A percentile compares a stretch with the other conserved stretches of the same genome.
Evolutionary conservation across 1,140 invertebrate species (phyloP).

Genomic region (Cyclargus thomasi): DNA sequence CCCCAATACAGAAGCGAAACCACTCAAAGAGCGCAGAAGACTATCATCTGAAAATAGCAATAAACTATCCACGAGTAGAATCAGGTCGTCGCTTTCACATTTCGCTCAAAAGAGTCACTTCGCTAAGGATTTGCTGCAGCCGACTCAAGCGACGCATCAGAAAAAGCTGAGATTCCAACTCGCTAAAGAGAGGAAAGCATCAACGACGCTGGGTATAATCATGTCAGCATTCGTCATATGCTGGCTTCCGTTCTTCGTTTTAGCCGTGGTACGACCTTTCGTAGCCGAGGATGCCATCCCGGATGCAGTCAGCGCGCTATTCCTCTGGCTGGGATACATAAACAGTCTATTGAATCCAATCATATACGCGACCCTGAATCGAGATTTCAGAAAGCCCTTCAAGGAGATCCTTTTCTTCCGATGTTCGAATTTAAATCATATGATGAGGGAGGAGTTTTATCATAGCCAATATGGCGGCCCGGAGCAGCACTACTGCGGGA

Average conservation of each 20-base stretch:
- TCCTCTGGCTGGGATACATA: constrained; percentile 95
- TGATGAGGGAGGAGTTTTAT: constrained; percentile 95
- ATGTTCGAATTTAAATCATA: constrained; percentile 90
- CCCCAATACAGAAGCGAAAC: constrained; percentile 52
- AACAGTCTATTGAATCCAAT: constrained; percentile 95
- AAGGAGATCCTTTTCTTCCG: constrained; percentile 92
- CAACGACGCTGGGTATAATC: constrained; percentile 96
- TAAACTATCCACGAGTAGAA: constrained; percentile 63
- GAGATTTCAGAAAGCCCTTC: constrained; percentile 95
- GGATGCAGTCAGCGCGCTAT: constrained; percentile 83
- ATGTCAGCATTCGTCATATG: constrained; percentile 97
- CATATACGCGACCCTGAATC: constrained; percentile 93
- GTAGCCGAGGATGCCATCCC: constrained; percentile 80
- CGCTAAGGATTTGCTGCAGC: constrained; percentile 64
- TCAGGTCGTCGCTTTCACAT: constrained; percentile 64
- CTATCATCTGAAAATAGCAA: constrained; percentile 54
- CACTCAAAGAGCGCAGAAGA: constrained; percentile 47
- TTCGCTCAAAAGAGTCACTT: constrained; percentile 72
- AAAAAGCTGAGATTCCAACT: constrained; percentile 87
- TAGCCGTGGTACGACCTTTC: constrained; percentile 91
- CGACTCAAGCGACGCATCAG: constrained; percentile 76
- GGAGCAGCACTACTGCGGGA: constrained; percentile 73
- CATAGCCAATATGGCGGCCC: constrained; percentile 93
- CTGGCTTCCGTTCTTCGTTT: constrained; percentile 97
- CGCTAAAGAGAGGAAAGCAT: constrained; percentile 94